Conservation (phyloP, 2,113 vertebrate species). For the Mohoua ochrocephala region DNA sequence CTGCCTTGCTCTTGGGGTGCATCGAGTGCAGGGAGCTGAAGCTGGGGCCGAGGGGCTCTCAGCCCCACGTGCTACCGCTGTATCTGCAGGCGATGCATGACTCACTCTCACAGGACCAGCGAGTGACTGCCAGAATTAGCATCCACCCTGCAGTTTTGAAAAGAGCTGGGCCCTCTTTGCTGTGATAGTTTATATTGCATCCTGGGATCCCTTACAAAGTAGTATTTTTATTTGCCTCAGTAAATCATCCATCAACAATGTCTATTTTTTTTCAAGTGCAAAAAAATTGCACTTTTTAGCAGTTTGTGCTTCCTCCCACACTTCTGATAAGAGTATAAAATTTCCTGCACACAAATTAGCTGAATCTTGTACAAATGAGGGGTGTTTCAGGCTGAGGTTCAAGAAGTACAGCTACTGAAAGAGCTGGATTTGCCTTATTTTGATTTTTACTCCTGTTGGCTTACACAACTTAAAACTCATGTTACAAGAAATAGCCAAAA, state of each 20-base stretch:
- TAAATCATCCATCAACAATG: background rate
- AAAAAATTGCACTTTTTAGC: background rate
- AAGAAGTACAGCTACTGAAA: background rate
- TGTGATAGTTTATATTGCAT: background rate
- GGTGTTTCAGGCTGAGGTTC: background rate
- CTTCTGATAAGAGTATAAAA: background rate
- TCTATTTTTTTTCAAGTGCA: background rate
- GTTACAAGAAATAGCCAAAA: background rate
- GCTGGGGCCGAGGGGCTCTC: background rate
- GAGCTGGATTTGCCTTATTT: background rate
- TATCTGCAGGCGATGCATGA: background rate
- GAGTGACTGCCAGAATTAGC: background rate
- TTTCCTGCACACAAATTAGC: background rate
- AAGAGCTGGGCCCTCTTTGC: background rate
- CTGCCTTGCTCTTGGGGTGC: background rate
- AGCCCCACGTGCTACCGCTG: background rate
- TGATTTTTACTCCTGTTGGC: background rate
- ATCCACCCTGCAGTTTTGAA: background rate
- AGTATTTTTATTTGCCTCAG: background rate
- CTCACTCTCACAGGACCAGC: conserved; percentile 5
- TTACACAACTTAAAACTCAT: background rate
- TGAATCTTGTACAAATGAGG: background rate
- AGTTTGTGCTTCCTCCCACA: background rate
- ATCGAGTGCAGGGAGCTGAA: background rate
- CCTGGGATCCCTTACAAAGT: background rate